Base-by-base conservation (phyloP, 2,113 vertebrate genomes). In the Peromyscus californicus region DNA sequence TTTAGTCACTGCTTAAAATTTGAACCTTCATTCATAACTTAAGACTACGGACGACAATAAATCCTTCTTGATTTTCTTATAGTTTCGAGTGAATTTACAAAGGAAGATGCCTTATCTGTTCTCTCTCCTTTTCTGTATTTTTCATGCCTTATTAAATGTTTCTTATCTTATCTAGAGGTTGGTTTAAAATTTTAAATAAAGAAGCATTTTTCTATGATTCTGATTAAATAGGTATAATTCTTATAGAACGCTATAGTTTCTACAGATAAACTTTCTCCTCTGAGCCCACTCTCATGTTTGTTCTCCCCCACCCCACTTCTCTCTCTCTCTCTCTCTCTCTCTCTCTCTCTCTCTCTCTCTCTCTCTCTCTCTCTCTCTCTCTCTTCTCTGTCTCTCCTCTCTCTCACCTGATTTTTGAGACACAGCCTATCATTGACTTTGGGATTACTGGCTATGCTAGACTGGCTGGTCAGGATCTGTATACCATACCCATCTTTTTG, bases 151-250 rank as follows among this genome's bases (percentile, higher is more conserved):
- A 74, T 85, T 82, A 89, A 76, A 31, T 87, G 3, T 89, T 89
- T 85, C 22, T 85, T 93, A 17, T 15, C 90, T 92, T 65, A 75
- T 72, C 22, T 92, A 51, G 19, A 48, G 1, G 0, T 90, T 95
- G 36, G 3, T 19, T 95, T 22, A 83, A 70, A 93, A 79, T 26
- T 89, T 80, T 19, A 92, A 90, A 69, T 87, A 57, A 89, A 82
- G 6, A 88, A 45, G 13, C 2, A 84, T 91, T 42, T 57, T 85
- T 78, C 61, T 79, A 10, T 72, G 22, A 74, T 79, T 93, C 48
- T 45, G 13, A 90, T 84, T 87, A 90, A 61, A 19, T 33, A 78
- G 8, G 54, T 51, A 26, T 63, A 21, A 72, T 33, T 7, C 16
- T 15, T 69, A 10, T 2, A 80, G 42, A 74, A 8, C 16, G 10